Conservation (phyloP, 2,797 vertebrate genomes). For the Limnodromus scolopaceus region DNA sequence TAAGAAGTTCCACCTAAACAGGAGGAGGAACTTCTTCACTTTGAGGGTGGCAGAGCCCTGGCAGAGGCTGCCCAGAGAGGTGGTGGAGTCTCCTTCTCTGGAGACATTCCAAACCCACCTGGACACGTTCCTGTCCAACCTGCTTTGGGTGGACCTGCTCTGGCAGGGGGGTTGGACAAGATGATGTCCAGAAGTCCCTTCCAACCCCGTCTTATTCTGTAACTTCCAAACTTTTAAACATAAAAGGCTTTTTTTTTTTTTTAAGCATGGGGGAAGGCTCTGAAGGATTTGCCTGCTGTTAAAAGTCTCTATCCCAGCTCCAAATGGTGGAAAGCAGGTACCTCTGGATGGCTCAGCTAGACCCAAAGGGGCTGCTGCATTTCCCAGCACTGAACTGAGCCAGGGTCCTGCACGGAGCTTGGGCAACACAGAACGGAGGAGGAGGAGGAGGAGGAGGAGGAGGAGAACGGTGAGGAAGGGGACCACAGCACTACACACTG, state of each 20-base stretch:
- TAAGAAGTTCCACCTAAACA: too few species aligned
- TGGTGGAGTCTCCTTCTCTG: too few species aligned
- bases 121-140: too few species aligned
- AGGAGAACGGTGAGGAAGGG: background rate
- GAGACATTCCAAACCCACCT: too few species aligned
- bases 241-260: background rate
- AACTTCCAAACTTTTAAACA: too few species aligned
- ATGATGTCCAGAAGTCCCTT: too few species aligned
- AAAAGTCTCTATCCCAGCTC: background rate
- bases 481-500: background rate
- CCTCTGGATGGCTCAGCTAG: background rate
- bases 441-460: background rate
- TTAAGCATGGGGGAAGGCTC: background rate
- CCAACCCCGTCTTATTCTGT: too few species aligned
- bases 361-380: background rate
- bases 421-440: background rate
- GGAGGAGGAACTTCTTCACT: too few species aligned
- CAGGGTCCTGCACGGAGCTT: background rate
- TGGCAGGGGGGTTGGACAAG: too few species aligned
- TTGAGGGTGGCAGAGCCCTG: too few species aligned
- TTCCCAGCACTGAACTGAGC: fast-evolving
- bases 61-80: too few species aligned
- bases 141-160: too few species aligned
- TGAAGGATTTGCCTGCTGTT: background rate
- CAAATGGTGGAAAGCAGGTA: background rate